Conservation (phyloP, 2,113 vertebrate genomes). For the Bombycilla garrulus region DNA sequence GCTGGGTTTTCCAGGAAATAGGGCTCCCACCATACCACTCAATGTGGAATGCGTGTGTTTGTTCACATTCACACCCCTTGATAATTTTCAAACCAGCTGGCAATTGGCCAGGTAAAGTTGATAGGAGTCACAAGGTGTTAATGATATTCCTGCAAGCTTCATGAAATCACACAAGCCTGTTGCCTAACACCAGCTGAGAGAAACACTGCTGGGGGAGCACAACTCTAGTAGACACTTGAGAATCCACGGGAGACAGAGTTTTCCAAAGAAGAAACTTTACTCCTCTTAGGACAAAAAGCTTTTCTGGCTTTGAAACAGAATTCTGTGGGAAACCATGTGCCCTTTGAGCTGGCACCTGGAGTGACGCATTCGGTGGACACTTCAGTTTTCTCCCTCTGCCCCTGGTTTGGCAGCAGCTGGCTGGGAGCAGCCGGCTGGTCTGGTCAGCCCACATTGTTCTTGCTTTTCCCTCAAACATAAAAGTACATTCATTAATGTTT, state of each 20-base stretch:
- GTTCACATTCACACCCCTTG: neutral
- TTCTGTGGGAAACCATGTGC: constrained; percentile 38
- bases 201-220: neutral
- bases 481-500: neutral
- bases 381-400: neutral
- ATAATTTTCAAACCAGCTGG: neutral
- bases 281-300: neutral
- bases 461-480: neutral
- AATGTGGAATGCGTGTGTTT: neutral
- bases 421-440: neutral
- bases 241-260: constrained; percentile 6
- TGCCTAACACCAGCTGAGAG: neutral
- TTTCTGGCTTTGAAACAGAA: constrained; percentile 24
- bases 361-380: constrained; percentile 39
- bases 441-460: constrained; percentile 8
- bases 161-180: neutral
- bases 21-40: neutral
- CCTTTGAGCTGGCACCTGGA: constrained; percentile 27
- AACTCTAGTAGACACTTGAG: neutral
- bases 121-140: neutral
- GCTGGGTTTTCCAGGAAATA: neutral
- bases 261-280: constrained; percentile 37
- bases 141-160: neutral
- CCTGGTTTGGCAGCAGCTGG: constrained; percentile 3
- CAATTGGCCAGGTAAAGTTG: neutral